phyloP scores from a whole-genome alignment of 2,797 vertebrate genomes.

The Loriculus beryllinus region DNA sequence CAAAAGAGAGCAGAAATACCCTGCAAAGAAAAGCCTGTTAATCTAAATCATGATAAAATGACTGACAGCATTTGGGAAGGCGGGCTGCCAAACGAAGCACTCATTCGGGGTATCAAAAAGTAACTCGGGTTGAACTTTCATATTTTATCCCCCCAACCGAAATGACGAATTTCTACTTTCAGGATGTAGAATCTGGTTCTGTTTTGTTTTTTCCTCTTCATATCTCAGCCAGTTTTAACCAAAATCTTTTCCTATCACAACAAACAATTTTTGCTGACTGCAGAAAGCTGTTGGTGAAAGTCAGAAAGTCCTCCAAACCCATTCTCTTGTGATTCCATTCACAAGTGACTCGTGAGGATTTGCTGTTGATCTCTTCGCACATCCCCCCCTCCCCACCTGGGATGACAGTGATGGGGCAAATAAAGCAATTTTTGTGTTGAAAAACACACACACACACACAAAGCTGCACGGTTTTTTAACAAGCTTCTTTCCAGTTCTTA shows the following conservation, averaged over 20 bases:
- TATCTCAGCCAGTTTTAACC: background rate
- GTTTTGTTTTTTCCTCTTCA: background rate
- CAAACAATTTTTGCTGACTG: background rate
- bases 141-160: background rate
- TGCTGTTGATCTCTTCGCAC: rapidly evolving
- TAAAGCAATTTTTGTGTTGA: background rate
- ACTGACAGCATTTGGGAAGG: background rate
- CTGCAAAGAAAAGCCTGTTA: background rate
- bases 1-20: background rate
- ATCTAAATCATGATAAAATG: background rate
- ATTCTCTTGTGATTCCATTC: rapidly evolving
- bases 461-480: background rate
- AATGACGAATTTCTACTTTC: background rate
- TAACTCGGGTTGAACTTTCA: background rate
- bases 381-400: rapidly evolving
- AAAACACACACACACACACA: background rate
- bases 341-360: background rate
- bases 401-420: background rate
- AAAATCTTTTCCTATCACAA: background rate
- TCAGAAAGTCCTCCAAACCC: background rate
- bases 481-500: background rate
- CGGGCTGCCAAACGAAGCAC: background rate
- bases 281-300: background rate
- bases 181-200: background rate
- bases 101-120: background rate